phyloP scores from a whole-genome alignment of 2,888 invertebrate species.

The Chymomyza amoena region DNA sequence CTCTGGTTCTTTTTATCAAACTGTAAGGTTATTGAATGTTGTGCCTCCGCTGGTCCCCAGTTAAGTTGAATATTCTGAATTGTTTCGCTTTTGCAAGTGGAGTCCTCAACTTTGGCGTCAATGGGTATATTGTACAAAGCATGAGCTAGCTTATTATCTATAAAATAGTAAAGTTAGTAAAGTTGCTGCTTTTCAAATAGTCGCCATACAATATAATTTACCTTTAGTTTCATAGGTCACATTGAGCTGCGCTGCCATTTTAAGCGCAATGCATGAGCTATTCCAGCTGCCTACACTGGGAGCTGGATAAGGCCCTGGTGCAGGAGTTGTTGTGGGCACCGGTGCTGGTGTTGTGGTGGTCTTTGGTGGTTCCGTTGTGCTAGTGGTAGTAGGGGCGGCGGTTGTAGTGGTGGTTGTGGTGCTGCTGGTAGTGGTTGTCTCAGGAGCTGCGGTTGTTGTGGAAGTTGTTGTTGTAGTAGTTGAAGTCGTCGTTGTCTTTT shows the following conservation, averaged over 20 bases:
- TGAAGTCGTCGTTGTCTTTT: constrained; percentile 24
- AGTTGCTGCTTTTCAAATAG: too few species aligned
- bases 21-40: constrained; percentile 74
- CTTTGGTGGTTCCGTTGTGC: constrained; percentile 57
- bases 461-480: constrained; percentile 7
- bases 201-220: constrained; percentile 27
- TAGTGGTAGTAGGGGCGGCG: constrained; percentile 76
- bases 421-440: constrained; percentile 38
- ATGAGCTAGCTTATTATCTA: constrained; percentile 71
- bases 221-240: constrained; percentile 78
- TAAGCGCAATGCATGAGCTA: constrained; percentile 83
- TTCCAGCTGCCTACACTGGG: constrained; percentile 81
- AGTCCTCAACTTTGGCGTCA: constrained; percentile 74
- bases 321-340: constrained; percentile 68
- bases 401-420: constrained; percentile 73
- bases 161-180: constrained; percentile 5
- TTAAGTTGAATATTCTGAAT: constrained; percentile 79
- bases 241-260: constrained; percentile 84
- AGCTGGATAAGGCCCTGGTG: constrained; percentile 74
- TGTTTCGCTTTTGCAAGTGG: constrained; percentile 75
- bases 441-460: constrained; percentile 1
- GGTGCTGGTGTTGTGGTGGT: constrained; percentile 65
- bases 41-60: constrained; percentile 57
- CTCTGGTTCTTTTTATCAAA: constrained; percentile 78
- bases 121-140: constrained; percentile 79